Evolutionary conservation across 2,888 invertebrate species (phyloP).

Genomic region (Cheilosia scutellata): DNA sequence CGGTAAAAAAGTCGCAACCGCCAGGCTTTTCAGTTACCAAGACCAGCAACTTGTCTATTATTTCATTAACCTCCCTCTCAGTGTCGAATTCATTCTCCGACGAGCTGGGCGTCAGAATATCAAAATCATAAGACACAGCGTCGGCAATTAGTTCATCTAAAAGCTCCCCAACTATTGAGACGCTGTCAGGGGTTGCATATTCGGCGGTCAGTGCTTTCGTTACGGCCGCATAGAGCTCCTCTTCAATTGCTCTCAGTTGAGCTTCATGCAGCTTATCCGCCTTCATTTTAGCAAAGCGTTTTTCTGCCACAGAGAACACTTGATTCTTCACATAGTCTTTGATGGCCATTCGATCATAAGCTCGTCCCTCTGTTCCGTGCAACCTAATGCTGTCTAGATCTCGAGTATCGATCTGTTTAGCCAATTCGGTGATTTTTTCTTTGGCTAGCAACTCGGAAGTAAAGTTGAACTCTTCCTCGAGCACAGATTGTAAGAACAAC

Average conservation of each 20-base stretch:
- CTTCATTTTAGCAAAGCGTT: constrained; percentile 24
- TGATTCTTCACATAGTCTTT: constrained; percentile 29
- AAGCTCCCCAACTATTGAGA: constrained; percentile 40
- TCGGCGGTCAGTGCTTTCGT: constrained; percentile 12
- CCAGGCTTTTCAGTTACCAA: neutral
- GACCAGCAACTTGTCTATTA: constrained; percentile 33
- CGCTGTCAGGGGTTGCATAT: constrained; percentile 23
- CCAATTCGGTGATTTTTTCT: constrained; percentile 85
- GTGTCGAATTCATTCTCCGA: constrained; percentile 38
- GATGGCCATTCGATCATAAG: constrained; percentile 13
- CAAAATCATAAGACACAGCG: constrained; percentile 54
- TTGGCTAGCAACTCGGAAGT: constrained; percentile 86
- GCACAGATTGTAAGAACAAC: constrained; percentile 87
- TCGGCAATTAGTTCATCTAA: constrained; percentile 52
- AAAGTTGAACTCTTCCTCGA: constrained; percentile 86
- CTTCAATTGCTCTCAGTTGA: constrained; percentile 33
- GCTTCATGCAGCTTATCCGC: constrained; percentile 3
- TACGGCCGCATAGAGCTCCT: constrained; percentile 31
- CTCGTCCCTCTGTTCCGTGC: neutral
- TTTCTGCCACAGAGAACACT: constrained; percentile 46
- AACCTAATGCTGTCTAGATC: constrained; percentile 1
- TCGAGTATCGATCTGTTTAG: constrained; percentile 85
- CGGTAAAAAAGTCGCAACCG: constrained; percentile 1
- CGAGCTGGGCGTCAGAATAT: constrained; percentile 19
- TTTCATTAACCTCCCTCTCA: constrained; percentile 23